phyloP scores from a whole-genome alignment of 2,113 vertebrate species.

The Eolophus roseicapilla region DNA sequence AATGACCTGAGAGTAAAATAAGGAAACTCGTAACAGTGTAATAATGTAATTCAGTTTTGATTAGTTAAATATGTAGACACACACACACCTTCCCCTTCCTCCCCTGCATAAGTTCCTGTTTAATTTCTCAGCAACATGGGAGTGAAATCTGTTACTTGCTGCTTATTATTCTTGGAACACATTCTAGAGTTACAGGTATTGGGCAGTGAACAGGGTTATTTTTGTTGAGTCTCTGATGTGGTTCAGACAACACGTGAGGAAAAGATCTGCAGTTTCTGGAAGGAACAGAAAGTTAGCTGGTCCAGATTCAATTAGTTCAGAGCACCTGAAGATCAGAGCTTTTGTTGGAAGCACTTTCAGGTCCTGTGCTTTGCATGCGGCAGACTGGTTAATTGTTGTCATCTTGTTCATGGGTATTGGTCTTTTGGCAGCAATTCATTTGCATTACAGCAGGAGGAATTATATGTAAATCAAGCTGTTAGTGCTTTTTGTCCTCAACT shows the following conservation, averaged over 20 bases:
- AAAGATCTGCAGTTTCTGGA: neutral
- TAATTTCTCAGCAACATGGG: neutral
- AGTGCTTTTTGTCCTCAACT: neutral
- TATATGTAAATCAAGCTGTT: neutral
- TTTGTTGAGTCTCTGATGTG: neutral
- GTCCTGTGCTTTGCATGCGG: neutral
- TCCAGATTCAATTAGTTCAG: neutral
- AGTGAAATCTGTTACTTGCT: neutral
- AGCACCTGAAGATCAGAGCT: neutral
- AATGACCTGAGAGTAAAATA: neutral
- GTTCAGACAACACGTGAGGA: neutral
- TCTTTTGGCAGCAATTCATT: neutral
- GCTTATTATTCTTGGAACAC: neutral
- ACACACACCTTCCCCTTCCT: neutral
- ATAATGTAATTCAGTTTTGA: neutral
- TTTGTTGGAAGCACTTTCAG: neutral
- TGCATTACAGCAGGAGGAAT: neutral
- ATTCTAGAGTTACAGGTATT: neutral
- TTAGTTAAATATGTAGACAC: neutral
- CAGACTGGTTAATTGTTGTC: neutral
- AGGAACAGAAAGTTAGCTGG: neutral
- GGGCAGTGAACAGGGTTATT: neutral
- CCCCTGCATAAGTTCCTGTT: neutral
- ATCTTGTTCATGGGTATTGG: neutral
- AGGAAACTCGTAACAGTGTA: neutral